These are phyloP conservation scores for Tachycineta bicolor DNA, from an alignment of 2,113 vertebrate species.

Conservation along the genomic window DNA sequence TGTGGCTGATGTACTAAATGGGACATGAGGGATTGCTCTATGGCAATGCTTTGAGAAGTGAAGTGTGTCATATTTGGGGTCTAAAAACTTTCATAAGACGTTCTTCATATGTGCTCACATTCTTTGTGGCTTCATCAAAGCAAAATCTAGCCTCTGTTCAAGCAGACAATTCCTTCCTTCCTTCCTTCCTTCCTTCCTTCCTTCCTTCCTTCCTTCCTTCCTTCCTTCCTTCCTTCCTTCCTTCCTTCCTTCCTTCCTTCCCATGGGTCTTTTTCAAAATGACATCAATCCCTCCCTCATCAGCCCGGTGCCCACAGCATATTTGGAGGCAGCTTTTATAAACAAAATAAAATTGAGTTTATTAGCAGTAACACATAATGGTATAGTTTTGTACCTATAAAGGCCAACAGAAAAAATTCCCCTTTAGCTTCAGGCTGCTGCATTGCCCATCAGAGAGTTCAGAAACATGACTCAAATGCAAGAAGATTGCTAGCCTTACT, in stretches of 20 bases:
- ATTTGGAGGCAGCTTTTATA: not conserved
- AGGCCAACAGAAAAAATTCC: not conserved
- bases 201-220: not conserved
- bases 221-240: not conserved
- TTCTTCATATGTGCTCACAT: slow-evolving; percentile 8
- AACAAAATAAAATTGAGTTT: not conserved
- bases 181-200: too few relatives aligned
- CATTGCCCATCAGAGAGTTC: not conserved
- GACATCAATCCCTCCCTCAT: not conserved
- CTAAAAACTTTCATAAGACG: not conserved
- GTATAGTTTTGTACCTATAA: not conserved
- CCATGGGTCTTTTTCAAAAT: not conserved
- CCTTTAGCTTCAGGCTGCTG: not conserved
- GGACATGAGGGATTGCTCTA: not conserved
- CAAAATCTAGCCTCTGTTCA: slow-evolving; percentile 7
- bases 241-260: not conserved
- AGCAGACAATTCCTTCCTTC: not conserved
- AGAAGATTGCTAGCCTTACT: not conserved
- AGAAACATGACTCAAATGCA: not conserved
- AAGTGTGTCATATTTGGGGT: not conserved
- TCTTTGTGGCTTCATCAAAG: slow-evolving; percentile 40
- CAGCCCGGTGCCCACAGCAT: not conserved
- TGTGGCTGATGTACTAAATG: not conserved
- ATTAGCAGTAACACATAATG: not conserved
- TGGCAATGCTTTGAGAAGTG: not conserved